Evolutionary conservation across 1,140 invertebrate species (phyloP), one percentile per base, ranked within the genome.

Genomic region (Semibalanus balanoides): DNA sequence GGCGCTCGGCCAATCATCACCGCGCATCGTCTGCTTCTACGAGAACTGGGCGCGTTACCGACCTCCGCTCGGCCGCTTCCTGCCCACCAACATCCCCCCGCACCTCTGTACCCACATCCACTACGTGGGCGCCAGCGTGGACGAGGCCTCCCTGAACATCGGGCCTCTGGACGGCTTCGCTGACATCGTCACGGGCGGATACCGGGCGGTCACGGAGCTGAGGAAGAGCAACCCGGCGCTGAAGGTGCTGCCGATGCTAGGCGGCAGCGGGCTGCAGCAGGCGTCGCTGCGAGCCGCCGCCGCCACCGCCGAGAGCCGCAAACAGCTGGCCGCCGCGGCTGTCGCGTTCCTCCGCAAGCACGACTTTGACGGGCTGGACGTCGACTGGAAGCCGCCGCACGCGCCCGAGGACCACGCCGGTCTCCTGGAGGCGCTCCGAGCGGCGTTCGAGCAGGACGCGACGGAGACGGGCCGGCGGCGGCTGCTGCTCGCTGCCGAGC

Each of bases 41-140:
- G 97, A 94, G 29, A 97, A 98, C 85, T 98, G 96, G 96, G 95
- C 96, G 0, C 96, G 98, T 82, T 98, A 72, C 70, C 70, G 70
- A 0, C 22, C 7, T 3, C 28, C 70, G 29, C 70, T 72, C 19
- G 70, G 25, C 7, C 70, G 70, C 29, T 72, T 72, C 29, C n/a
- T 30, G 3, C 28, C 70, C 29, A 11, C 29, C 70, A 72, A 72
- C 29, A 72, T 72, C n/a, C 70, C 70, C 7, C 70, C 70, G 70
- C 70, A 72, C 70, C n/a, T 72, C 3, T 72, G 70, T n/a, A 72
- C 70, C 25, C 70, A 72, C 28, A 28, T 72, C 28, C 70, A 72
- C 70, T 72, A 72, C 19, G 70, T 30, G 25, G n/a, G n/a, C 9
- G 70, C 28, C n/a, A 14, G 11, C 3, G 29, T 72, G 7, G n/a